Conservation (phyloP, 2,888 invertebrate genomes). For the Phengaris alcon region DNA sequence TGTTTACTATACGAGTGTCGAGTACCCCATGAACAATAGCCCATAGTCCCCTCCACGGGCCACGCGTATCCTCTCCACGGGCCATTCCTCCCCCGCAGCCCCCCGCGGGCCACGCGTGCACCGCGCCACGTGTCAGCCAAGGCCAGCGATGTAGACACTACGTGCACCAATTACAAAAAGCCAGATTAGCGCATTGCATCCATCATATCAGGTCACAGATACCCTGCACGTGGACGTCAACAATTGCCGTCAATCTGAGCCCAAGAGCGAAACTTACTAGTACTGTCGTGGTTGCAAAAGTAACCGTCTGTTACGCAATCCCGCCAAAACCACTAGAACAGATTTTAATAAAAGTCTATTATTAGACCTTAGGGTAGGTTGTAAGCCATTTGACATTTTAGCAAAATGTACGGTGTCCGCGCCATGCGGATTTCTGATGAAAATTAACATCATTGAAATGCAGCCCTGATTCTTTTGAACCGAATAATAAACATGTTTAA, state of each 20-base stretch:
- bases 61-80: too few species aligned
- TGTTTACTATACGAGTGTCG: too few species aligned
- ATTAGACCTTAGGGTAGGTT: too few species aligned
- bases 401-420: too few species aligned
- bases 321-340: too few species aligned
- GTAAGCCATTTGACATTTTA: too few species aligned
- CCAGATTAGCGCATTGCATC: not conserved
- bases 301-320: too few species aligned
- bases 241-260: not conserved
- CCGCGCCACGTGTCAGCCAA: slow-evolving; percentile 2
- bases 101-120: not conserved
- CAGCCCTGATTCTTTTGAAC: not conserved
- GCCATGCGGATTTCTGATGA: not conserved
- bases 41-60: too few species aligned
- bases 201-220: not conserved
- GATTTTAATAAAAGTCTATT: too few species aligned
- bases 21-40: too few species aligned
- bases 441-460: not conserved
- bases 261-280: too few species aligned
- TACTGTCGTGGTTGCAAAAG: too few species aligned
- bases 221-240: slow-evolving; percentile 2
- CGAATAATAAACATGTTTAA: not conserved
- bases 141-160: not conserved
- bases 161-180: not conserved
- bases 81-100: not conserved